Evolutionary conservation across 2,888 invertebrate species (phyloP), one percentile per base, ranked within the genome.

Genomic region (Tortrix viridana): DNA sequence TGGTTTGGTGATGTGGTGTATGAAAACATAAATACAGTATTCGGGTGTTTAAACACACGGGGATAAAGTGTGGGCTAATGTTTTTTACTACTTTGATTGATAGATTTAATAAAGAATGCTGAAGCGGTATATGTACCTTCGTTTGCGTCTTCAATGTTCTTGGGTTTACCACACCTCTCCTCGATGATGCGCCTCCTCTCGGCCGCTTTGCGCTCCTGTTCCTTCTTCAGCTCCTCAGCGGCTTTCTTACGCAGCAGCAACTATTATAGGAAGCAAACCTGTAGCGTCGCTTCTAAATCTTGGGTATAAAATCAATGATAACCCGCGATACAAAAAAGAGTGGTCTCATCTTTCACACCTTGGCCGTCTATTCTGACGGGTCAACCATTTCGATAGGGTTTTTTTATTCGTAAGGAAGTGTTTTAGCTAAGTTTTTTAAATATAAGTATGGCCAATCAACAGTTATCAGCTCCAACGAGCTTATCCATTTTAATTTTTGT

Each of bases 171-270:
- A 89, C 98, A 98, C 87, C 98, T 95, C 90, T 98, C 97, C 86
- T 97, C 97, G 89, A 98, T 98, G 94, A 98, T 97, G 87, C 97
- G 97, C 94, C 98, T 97, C 90, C 98, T 96, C 92, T 99, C 99
- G 73, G 98, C 98, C 66, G 98, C 98, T 94, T 99, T 99, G 88
- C 98, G 96, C 93, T 99, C 98, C 93, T 99, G 99, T 93, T 99
- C 99, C 92, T 98, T 98, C 94, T 99, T 99, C 94, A 99, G 93
- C 93, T 99, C 99, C 92, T 99, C 99, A 79, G 99, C 99, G 89
- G 99, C 99, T 95, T 99, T 99, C 94, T 99, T 98, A 96, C 99
- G 98, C 94, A 99, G 95, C 95, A 99, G 94, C 94, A 98, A 96
- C 98, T 99, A 80, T 79, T 68, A 59, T n/a, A 26, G 38, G 32